A percentile compares a stretch with the other conserved stretches of the same genome.
Conservation (phyloP, 2,888 invertebrate genomes). For the Sarcophaga variegata region DNA sequence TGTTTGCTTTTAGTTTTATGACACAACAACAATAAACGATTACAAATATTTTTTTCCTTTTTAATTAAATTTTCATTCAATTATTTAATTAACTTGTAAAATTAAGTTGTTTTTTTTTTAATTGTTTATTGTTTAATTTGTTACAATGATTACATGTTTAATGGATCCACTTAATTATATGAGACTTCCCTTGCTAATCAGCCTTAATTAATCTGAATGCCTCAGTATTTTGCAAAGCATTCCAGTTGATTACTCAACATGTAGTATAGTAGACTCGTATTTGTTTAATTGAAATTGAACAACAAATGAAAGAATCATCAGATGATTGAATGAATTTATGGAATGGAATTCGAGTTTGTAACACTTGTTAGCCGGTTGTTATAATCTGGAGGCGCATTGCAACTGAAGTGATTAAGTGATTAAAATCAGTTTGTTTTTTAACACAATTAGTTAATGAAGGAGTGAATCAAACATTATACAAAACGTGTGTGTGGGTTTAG, state of each 20-base stretch:
- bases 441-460: too few relatives aligned
- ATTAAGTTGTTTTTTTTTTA: constrained; percentile 10
- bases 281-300: neutral
- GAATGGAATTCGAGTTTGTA: too few relatives aligned
- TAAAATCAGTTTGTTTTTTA: too few relatives aligned
- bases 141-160: neutral
- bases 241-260: constrained; percentile 54
- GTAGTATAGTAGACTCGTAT: neutral
- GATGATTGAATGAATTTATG: too few relatives aligned
- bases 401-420: too few relatives aligned
- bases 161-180: constrained; percentile 21
- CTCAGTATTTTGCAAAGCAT: constrained; percentile 38
- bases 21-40: neutral
- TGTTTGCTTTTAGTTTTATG: constrained; percentile 10
- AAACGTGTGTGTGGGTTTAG: too few relatives aligned
- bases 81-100: constrained; percentile 9
- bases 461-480: too few relatives aligned
- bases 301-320: neutral
- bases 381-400: too few relatives aligned
- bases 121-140: neutral
- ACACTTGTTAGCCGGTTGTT: too few relatives aligned
- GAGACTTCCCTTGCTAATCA: constrained; percentile 46
- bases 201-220: constrained; percentile 48
- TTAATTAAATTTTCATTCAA: neutral
- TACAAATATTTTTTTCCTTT: too few relatives aligned